Conservation (phyloP, 2,113 vertebrate species). For the Tragelaphus buxtoni region DNA sequence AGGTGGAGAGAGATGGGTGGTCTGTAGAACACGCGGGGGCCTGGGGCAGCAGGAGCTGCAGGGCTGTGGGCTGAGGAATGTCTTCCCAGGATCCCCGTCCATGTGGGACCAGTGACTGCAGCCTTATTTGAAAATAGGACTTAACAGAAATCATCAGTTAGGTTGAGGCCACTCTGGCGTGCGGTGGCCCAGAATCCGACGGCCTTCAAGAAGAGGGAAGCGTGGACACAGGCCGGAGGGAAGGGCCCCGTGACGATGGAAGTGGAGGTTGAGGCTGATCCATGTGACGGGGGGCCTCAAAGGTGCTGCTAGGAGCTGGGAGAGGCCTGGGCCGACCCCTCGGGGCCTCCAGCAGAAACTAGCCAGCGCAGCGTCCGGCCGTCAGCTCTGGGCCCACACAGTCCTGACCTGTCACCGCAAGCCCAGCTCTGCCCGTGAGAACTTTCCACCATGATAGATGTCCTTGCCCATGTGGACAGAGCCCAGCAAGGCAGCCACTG, state of each 20-base stretch:
- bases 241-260: rapidly evolving
- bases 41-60: no score
- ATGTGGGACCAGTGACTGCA: background rate
- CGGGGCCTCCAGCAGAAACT: background rate
- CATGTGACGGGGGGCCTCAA: rapidly evolving
- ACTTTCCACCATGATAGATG: rapidly evolving
- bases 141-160: background rate
- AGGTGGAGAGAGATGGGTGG: background rate
- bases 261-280: background rate
- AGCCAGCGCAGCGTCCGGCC: rapidly evolving
- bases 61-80: rapidly evolving
- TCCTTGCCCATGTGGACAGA: background rate
- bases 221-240: rapidly evolving
- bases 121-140: background rate
- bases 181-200: rapidly evolving
- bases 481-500: background rate
- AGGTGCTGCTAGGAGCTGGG: background rate
- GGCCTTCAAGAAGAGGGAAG: background rate
- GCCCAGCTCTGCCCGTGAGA: background rate
- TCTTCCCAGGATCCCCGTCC: background rate
- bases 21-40: rapidly evolving
- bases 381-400: background rate
- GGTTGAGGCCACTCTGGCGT: background rate
- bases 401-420: background rate
- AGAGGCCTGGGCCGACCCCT: no score